A percentile compares a stretch with the other conserved stretches of the same genome.
phyloP scores from a whole-genome alignment of 37 sponge, comb jelly and placozoan genomes.

The Petrosia ficiformis region DNA sequence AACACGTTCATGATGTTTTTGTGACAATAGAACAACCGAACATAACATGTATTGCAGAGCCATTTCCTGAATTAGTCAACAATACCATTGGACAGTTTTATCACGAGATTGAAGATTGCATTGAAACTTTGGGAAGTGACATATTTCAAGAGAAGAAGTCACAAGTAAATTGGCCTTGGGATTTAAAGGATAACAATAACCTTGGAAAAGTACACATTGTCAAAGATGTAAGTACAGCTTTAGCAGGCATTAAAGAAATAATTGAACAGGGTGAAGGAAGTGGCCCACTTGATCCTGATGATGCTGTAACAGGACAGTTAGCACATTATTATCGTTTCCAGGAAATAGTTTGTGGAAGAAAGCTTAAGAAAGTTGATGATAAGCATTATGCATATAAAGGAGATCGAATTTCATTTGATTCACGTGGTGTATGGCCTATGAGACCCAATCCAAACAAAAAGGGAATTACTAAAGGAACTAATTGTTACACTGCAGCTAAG shows the following conservation, averaged over 20 bases:
- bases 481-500: conserved; percentile 49
- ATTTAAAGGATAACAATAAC: neutral
- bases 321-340: conserved; percentile 57
- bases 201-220: conserved; percentile 15
- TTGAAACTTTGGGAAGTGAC: conserved; percentile 14
- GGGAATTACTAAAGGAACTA: conserved; percentile 9
- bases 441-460: conserved; percentile 39
- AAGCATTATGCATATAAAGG: conserved; percentile 31
- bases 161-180: conserved; percentile 43
- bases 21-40: conserved; percentile 43
- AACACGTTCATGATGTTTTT: conserved; percentile 37
- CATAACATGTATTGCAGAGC: neutral
- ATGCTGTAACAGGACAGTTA: neutral
- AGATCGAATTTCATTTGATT: conserved; percentile 33
- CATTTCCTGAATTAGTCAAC: neutral
- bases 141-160: neutral
- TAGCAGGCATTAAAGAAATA: conserved; percentile 31
- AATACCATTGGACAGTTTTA: conserved; percentile 55
- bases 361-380: conserved; percentile 6
- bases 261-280: conserved; percentile 62
- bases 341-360: conserved; percentile 49
- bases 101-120: conserved; percentile 25
- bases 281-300: conserved; percentile 24
- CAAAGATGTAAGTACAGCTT: conserved; percentile 13
- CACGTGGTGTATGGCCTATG: conserved; percentile 76